Base-by-base conservation (phyloP, 2,888 invertebrate species). In the Spialia ferax region DNA sequence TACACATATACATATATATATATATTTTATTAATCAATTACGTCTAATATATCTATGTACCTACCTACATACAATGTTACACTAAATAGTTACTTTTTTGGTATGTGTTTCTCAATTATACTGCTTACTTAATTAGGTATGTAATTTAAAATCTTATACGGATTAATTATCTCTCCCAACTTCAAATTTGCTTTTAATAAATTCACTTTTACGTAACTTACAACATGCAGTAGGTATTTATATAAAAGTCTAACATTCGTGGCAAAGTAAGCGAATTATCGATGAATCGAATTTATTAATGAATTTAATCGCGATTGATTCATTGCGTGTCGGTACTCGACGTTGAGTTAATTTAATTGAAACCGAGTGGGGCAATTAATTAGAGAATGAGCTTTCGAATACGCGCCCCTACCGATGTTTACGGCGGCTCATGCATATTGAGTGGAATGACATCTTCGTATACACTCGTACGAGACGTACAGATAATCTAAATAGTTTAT, bases 281-380 rank as follows among this genome's bases (percentile, higher is more conserved):
- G 26, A 26, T 15, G 8, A 89, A 91, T 87, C 84, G 88, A 91
- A 89, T 81, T n/a, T 81, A 86, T 87, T 88, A 89, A 90, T 87
- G 86, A 90, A 90, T 86, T 89, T 90, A 91, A 93, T 92, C 86
- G 91, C 81, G 85, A 48, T 62, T 62, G 56, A 67, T 61, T 67
- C 67, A 86, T 88, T 85, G 88, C 86, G 87, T 88, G 89, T 87
- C 88, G 48, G 91, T 87, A 84, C 85, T 87, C 86, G 86, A 85
- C 87, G 87, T 83, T 84, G 85, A 89, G 88, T 89, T 91, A 91
- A 93, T 91, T 91, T 89, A 90, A 93, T 93, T 92, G 91, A 92
- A 89, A 91, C 86, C 84, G 87, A 92, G 90, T 92, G 86, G 86
- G 85, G 89, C 92, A 93, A 93, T 93, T 93, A 93, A 93, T 93